Percentiles rank a stretch among this genome's conserved stretches.
These are phyloP conservation scores for Neelides sp. DNA, from an alignment of 1,140 invertebrate genomes.

Conservation along the genomic window DNA sequence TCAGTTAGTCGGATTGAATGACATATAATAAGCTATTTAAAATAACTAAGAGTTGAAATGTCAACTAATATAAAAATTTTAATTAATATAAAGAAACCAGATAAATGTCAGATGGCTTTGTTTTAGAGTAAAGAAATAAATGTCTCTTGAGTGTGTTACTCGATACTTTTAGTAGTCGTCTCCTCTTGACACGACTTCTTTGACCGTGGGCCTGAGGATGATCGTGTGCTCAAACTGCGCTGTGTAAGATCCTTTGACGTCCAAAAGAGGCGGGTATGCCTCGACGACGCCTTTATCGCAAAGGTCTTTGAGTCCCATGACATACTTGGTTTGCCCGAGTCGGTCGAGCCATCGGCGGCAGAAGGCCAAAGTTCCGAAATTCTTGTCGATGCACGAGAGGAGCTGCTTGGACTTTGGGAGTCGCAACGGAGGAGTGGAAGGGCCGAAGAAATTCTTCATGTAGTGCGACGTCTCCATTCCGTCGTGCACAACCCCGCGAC, in stretches of 20 bases:
- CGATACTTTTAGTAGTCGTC: conserved; percentile 79
- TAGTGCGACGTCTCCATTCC: conserved; percentile 99
- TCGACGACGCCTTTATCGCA: conserved; percentile 92
- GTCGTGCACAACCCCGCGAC: conserved; percentile 78
- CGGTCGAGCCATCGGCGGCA: conserved; percentile 98
- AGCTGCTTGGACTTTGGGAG: conserved; percentile 64
- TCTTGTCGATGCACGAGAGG: conserved; percentile 89
- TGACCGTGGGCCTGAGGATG: conserved; percentile 91
- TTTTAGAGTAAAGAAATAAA: too few species aligned
- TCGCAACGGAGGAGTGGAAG: conserved; percentile 73
- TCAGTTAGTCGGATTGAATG: too few species aligned
- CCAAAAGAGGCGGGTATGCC: conserved; percentile 94
- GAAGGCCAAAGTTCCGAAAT: conserved; percentile 96
- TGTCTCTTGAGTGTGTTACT: too few species aligned
- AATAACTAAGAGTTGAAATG: too few species aligned
- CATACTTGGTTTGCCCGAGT: conserved; percentile 89
- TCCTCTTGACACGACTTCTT: conserved; percentile 92
- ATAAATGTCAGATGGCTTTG: too few species aligned
- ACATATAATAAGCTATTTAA: too few species aligned
- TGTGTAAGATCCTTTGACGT: conserved; percentile 95
- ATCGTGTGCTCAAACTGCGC: conserved; percentile 99
- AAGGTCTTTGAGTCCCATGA: conserved; percentile 96
- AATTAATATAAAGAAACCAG: too few species aligned
- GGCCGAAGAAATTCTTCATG: conserved; percentile 97
- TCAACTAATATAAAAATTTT: too few species aligned